A percentile compares a stretch with the other conserved stretches of the same genome.
Conservation (phyloP, 23 tunicate genomes). For the Diplosoma virens region DNA sequence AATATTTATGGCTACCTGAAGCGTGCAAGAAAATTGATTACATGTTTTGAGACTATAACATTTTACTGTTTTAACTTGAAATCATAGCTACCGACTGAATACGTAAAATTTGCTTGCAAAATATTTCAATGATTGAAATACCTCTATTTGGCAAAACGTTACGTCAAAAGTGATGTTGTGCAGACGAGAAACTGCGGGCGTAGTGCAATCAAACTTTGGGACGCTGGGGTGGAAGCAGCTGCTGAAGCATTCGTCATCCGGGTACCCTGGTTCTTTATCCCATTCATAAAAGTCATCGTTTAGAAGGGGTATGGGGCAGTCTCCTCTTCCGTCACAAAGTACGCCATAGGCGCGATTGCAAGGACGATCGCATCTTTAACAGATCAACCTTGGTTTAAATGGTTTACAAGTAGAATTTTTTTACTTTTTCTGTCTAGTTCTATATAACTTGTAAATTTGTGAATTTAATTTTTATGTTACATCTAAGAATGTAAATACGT, state of each 20-base stretch:
- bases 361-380: constrained; percentile 22
- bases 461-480: too few species aligned
- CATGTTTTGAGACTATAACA: not conserved
- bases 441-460: too few species aligned
- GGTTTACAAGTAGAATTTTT: too few species aligned
- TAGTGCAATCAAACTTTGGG: constrained; percentile 8
- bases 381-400: too few species aligned
- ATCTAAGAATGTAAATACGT: too few species aligned
- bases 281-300: constrained; percentile 3
- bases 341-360: constrained; percentile 27
- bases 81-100: not conserved
- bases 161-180: too few species aligned
- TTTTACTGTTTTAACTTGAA: not conserved
- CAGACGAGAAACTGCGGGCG: not conserved
- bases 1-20: too few species aligned
- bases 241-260: constrained; percentile 68
- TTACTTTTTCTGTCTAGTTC: too few species aligned
- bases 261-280: constrained; percentile 37
- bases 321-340: constrained; percentile 69
- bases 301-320: constrained; percentile 32
- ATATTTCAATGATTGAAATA: too few species aligned
- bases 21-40: not conserved
- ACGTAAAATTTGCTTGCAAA: too few species aligned
- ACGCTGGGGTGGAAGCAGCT: constrained; percentile 36
- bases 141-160: too few species aligned